Conservation (phyloP, 2,888 invertebrate species). For the Adelognathus sp. region DNA sequence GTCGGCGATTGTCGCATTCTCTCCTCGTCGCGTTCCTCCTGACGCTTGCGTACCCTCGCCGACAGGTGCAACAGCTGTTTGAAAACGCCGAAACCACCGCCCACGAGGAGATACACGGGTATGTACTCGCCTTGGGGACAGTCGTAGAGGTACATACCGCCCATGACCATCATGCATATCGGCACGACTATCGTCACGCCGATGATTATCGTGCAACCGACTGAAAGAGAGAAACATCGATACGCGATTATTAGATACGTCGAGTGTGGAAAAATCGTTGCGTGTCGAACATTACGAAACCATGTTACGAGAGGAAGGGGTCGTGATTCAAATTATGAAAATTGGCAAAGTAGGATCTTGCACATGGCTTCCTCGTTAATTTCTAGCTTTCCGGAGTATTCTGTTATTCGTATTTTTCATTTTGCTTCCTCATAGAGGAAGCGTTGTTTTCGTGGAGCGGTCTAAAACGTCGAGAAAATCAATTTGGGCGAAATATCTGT, state of each 20-base stretch:
- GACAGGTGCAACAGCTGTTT: constrained; percentile 85
- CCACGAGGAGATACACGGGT: constrained; percentile 87
- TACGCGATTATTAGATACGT: not conserved
- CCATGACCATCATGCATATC: constrained; percentile 87
- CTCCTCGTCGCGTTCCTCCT: constrained; percentile 83
- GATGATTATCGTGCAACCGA: constrained; percentile 86
- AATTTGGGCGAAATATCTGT: too few relatives aligned
- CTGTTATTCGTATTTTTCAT: too few relatives aligned
- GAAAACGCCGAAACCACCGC: constrained; percentile 85
- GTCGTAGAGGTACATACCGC: constrained; percentile 85
- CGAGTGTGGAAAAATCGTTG: not conserved
- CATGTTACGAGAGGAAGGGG: not conserved
- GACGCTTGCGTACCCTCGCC: constrained; percentile 82
- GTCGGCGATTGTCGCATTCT: constrained; percentile 83
- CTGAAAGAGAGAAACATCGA: constrained; percentile 79
- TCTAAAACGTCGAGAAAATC: too few relatives aligned
- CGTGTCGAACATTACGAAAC: not conserved
- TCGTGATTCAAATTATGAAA: too few relatives aligned
- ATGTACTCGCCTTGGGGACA: constrained; percentile 87
- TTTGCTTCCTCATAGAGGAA: too few relatives aligned
- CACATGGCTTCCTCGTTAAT: too few relatives aligned
- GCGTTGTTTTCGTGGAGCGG: too few relatives aligned
- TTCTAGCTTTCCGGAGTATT: too few relatives aligned
- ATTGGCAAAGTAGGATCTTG: too few relatives aligned
- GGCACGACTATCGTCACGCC: constrained; percentile 86